phyloP scores from a whole-genome alignment of 1,140 invertebrate genomes.

The Apolygus lucorum region DNA sequence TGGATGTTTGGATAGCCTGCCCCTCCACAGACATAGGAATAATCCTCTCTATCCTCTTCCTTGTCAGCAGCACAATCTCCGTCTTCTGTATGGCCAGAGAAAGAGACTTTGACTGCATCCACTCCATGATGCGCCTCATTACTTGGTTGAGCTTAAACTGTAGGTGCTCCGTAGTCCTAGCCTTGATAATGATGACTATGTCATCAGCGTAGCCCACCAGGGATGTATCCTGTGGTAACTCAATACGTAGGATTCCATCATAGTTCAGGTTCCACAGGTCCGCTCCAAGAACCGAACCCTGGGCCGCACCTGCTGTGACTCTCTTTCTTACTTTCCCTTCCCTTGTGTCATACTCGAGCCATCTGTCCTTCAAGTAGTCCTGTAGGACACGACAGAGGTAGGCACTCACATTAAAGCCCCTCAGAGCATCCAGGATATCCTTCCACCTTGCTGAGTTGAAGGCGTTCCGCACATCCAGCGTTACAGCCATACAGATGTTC shows the following conservation, averaged over 20 bases:
- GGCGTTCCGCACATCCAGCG: constrained; percentile 20
- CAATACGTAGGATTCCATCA: not conserved
- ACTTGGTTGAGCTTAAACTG: constrained; percentile 27
- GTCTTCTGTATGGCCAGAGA: not conserved
- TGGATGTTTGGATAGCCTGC: not conserved
- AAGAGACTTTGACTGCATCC: constrained; percentile 23
- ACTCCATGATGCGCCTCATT: constrained; percentile 25
- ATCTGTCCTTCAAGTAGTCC: constrained; percentile 27
- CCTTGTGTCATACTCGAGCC: constrained; percentile 21
- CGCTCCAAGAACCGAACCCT: constrained; percentile 37
- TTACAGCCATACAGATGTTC: not conserved
- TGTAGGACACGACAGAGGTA: constrained; percentile 20
- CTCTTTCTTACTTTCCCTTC: not conserved
- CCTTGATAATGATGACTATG: not conserved
- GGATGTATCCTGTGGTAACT: not conserved
- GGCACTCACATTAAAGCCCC: not conserved
- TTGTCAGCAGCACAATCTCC: not conserved
- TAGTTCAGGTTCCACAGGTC: constrained; percentile 37
- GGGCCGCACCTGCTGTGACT: constrained; percentile 33
- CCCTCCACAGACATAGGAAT: not conserved
- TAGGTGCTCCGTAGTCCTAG: constrained; percentile 16
- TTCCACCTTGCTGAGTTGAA: constrained; percentile 17
- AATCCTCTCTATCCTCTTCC: not conserved
- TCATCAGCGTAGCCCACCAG: constrained; percentile 17
- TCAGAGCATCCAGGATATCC: constrained; percentile 27